Conservation (phyloP, 2,797 vertebrate genomes). For the Gymnopithys bicolor region DNA sequence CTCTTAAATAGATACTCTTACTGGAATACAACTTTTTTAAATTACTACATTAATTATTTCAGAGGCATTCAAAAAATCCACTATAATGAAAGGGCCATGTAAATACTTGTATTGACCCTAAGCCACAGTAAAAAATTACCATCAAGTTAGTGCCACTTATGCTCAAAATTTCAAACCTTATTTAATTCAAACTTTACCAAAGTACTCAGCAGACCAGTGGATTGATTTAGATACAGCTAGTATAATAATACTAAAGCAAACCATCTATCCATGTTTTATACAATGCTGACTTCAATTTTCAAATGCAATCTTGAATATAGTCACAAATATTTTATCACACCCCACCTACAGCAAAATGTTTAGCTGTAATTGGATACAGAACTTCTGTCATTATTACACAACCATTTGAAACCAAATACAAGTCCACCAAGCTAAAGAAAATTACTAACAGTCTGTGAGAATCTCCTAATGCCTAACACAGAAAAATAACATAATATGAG, state of each 20-base stretch:
- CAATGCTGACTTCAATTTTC: neutral
- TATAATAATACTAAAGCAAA: neutral
- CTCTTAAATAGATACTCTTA: neutral
- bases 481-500: neutral
- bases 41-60: neutral
- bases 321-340: neutral
- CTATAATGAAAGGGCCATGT: neutral
- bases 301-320: neutral
- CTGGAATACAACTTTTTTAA: neutral
- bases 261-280: neutral
- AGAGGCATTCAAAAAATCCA: neutral
- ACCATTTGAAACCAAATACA: neutral
- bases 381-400: neutral
- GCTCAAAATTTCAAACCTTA: neutral
- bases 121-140: neutral
- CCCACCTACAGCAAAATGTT: neutral
- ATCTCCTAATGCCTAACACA: neutral
- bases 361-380: neutral
- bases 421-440: neutral
- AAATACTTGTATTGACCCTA: neutral
- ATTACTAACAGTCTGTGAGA: neutral
- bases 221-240: neutral
- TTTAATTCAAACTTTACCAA: neutral
- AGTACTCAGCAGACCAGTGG: neutral
- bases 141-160: neutral